Percentiles rank a stretch among this genome's conserved stretches.
phyloP scores from a whole-genome alignment of 2,888 invertebrate species.

The Vannuccia rotundouncinata region DNA sequence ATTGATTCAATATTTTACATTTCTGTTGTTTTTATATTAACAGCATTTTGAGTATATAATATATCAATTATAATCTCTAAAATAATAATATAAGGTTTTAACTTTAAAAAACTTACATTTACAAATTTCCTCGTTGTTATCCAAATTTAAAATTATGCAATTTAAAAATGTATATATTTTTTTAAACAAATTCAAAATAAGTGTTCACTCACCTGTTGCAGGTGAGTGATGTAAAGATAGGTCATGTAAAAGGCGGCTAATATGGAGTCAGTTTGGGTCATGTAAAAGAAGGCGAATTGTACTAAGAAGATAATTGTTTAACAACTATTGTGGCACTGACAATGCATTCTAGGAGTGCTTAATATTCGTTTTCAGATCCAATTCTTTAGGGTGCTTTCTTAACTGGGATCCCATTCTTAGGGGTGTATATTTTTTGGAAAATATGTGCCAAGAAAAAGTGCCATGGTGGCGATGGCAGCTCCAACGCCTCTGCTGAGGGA shows the following conservation, averaged over 20 bases:
- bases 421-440: neutral
- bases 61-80: neutral
- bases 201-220: too few species aligned
- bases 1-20: neutral
- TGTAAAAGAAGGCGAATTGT: too few species aligned
- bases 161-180: neutral
- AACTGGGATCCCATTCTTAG: neutral
- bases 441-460: neutral
- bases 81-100: neutral
- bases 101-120: neutral
- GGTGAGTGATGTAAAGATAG: too few species aligned
- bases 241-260: too few species aligned
- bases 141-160: neutral
- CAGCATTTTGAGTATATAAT: neutral
- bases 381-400: neutral
- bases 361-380: neutral
- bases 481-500: neutral
- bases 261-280: too few species aligned
- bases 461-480: neutral
- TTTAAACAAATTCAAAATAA: neutral
- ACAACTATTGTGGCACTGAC: too few species aligned
- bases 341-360: neutral
- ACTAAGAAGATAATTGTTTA: too few species aligned
- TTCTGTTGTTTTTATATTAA: neutral
- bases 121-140: neutral